Conservation (phyloP, 2,888 invertebrate genomes). For the Ceriagrion tenellum region DNA sequence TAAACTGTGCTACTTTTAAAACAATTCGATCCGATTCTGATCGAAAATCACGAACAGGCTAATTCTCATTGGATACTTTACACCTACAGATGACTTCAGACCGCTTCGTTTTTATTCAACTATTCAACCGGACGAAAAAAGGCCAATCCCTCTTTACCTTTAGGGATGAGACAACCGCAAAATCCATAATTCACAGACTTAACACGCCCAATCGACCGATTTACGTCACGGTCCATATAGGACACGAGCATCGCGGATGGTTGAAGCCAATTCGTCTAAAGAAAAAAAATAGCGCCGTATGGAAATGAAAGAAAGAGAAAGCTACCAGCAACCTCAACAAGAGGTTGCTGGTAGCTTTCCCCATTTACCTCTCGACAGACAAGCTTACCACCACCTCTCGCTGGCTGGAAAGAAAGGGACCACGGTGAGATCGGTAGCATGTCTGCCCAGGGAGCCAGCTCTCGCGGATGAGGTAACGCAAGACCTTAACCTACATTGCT, state of each 20-base stretch:
- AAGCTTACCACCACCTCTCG: not conserved
- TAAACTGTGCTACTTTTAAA: too few relatives aligned
- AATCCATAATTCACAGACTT: not conserved
- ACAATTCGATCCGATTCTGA: too few relatives aligned
- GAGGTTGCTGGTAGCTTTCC: too few relatives aligned
- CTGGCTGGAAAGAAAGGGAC: not conserved
- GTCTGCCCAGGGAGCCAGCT: not conserved
- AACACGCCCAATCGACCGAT: not conserved
- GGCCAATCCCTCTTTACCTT: not conserved
- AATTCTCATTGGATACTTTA: not conserved
- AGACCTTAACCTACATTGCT: constrained; percentile 61
- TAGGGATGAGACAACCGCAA: not conserved
- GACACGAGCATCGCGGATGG: not conserved
- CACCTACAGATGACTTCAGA: not conserved
- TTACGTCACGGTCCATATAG: not conserved
- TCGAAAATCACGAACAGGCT: not conserved
- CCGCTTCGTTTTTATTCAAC: not conserved
- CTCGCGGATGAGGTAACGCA: constrained; percentile 48
- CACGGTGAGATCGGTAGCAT: not conserved
- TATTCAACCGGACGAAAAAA: not conserved
- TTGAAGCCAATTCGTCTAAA: not conserved
- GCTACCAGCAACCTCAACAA: not conserved
- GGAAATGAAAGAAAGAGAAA: constrained; percentile 32
- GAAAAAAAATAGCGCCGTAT: not conserved
- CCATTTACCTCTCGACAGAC: constrained; percentile 4